These are phyloP conservation scores for Plebejus argus DNA, from an alignment of 2,888 invertebrate genomes.

Conservation along the genomic window DNA sequence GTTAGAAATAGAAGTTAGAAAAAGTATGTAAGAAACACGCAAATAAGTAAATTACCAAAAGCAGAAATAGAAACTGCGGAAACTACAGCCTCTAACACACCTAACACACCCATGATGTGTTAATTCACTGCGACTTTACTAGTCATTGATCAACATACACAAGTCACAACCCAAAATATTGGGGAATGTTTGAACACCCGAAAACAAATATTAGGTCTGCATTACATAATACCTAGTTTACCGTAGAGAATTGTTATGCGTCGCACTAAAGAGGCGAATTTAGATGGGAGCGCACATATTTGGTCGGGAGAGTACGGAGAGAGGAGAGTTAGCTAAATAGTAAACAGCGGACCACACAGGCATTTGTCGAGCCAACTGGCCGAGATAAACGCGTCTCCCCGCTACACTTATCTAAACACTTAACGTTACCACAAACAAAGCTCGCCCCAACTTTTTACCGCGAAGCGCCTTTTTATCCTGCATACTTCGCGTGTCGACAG, in stretches of 20 bases:
- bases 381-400: conserved; percentile 75
- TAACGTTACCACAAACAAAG: conserved; percentile 77
- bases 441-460: conserved; percentile 76
- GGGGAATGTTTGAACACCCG: background rate
- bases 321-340: conserved; percentile 60
- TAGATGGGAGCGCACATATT: conserved; percentile 60
- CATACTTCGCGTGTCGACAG: conserved; percentile 70
- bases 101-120: no score
- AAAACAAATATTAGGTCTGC: background rate
- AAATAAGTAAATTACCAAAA: no score
- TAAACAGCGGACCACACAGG: conserved; percentile 77
- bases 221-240: background rate
- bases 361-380: conserved; percentile 72
- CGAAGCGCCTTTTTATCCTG: conserved; percentile 72
- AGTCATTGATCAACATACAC: background rate
- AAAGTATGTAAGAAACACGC: no score
- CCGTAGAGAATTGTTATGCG: conserved; percentile 11
- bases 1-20: no score
- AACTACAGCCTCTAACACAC: no score
- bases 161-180: background rate
- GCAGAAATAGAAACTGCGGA: no score
- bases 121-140: background rate
- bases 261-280: conserved; percentile 29
- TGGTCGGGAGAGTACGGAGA: conserved; percentile 44
- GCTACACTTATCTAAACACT: conserved; percentile 80